Percentiles rank a stretch among this genome's conserved stretches.
Evolutionary conservation across 1,140 invertebrate genomes (phyloP).

Genomic region (Zaprionus vittiger): DNA sequence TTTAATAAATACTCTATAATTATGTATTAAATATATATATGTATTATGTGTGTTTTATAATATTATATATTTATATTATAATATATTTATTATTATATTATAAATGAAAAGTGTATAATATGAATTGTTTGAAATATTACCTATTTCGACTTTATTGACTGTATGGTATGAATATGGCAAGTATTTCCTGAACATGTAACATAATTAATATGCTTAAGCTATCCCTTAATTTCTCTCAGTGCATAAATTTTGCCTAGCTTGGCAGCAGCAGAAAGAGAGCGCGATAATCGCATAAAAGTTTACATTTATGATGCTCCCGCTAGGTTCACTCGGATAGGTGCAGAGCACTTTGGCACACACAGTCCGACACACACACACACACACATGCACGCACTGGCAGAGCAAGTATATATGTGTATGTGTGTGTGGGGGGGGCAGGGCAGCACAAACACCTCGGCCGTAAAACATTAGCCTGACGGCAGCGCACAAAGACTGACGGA

Average conservation of each 20-base stretch:
- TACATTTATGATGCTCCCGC: constrained; percentile 74
- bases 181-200: rapidly evolving
- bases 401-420: background rate
- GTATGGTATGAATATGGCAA: too few species aligned
- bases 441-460: constrained; percentile 71
- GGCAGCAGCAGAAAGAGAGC: constrained; percentile 63
- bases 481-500: constrained; percentile 74
- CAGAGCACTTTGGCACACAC: constrained; percentile 26
- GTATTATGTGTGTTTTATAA: too few species aligned
- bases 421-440: background rate
- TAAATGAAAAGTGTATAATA: too few species aligned
- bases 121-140: too few species aligned
- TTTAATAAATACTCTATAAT: too few species aligned
- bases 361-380: constrained; percentile 4
- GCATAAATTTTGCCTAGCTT: constrained; percentile 33
- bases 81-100: too few species aligned
- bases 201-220: background rate
- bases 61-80: too few species aligned
- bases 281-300: constrained; percentile 79
- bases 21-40: too few species aligned
- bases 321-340: constrained; percentile 66
- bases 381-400: constrained; percentile 23
- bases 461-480: constrained; percentile 79
- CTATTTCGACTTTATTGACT: too few species aligned
- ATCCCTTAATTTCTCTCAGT: constrained; percentile 34